These are phyloP conservation scores for Magallana ariakensis DNA, from an alignment of 1,140 invertebrate species.

Conservation along the genomic window DNA sequence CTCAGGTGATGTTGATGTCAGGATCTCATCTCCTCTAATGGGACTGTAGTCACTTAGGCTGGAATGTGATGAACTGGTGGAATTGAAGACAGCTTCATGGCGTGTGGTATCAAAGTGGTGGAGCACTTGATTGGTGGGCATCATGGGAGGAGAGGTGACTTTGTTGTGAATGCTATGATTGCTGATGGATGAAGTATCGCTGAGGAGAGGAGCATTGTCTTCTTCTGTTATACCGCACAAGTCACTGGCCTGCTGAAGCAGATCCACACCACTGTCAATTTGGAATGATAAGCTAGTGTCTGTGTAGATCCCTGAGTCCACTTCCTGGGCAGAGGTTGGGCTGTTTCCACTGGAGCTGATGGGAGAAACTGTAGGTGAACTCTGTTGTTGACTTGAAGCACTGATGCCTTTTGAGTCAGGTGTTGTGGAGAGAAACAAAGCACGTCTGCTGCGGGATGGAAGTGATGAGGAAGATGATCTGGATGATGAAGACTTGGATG, in stretches of 20 bases:
- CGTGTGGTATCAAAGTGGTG: constrained; percentile 3
- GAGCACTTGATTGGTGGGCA: not conserved
- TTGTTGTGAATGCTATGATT: not conserved
- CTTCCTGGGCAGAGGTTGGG: not conserved
- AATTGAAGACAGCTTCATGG: constrained; percentile 9
- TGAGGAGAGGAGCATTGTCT: not conserved
- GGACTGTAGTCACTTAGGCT: not conserved
- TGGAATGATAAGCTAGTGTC: not conserved
- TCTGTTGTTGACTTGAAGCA: not conserved
- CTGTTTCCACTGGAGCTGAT: not conserved
- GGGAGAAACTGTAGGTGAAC: not conserved
- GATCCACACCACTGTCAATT: constrained; percentile 4
- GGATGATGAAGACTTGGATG: not conserved
- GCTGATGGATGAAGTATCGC: not conserved
- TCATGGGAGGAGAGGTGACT: not conserved
- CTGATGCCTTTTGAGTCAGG: not conserved
- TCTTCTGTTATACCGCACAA: constrained; percentile 18
- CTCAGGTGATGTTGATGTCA: not conserved
- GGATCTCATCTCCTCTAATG: not conserved
- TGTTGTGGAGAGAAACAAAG: not conserved
- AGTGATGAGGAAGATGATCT: not conserved
- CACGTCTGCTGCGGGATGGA: not conserved
- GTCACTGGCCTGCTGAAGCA: constrained; percentile 28
- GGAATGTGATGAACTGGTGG: not conserved
- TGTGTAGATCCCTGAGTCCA: constrained; percentile 2